Evolutionary conservation across 2,797 vertebrate genomes (phyloP).

Genomic region (Sphenodon punctatus): DNA sequence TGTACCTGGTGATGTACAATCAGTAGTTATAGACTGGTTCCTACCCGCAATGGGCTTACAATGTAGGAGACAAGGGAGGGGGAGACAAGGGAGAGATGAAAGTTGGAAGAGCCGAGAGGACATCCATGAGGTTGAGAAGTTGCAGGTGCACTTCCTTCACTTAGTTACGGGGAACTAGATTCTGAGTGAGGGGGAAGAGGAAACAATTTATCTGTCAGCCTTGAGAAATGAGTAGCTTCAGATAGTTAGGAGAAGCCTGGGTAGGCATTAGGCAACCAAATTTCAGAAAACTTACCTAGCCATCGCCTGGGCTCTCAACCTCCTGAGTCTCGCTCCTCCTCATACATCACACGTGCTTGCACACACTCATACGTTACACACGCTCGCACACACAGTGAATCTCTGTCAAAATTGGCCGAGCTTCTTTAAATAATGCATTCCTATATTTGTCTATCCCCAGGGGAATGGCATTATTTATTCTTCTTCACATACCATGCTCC

Average conservation of each 20-base stretch:
- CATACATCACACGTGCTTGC: not conserved
- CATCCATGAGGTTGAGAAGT: too few relatives aligned
- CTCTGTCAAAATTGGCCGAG: not conserved
- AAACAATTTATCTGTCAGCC: too few relatives aligned
- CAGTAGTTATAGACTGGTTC: too few relatives aligned
- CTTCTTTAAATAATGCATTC: not conserved
- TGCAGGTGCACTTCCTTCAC: too few relatives aligned
- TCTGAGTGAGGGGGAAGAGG: too few relatives aligned
- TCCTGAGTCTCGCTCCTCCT: not conserved
- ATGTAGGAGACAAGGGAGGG: too few relatives aligned
- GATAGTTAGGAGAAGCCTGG: not conserved
- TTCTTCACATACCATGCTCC: not conserved
- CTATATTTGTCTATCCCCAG: not conserved
- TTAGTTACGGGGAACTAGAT: too few relatives aligned
- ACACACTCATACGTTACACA: not conserved
- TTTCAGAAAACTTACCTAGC: too few relatives aligned
- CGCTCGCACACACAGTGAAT: not conserved
- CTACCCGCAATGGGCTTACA: too few relatives aligned
- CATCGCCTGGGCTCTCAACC: not conserved
- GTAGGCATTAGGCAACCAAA: not conserved
- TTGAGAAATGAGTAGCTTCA: fast-evolving
- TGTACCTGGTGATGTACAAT: too few relatives aligned
- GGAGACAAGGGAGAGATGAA: too few relatives aligned
- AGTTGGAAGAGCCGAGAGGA: too few relatives aligned
- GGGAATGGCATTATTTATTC: not conserved